A percentile compares a stretch with the other conserved stretches of the same genome.
phyloP scores from a whole-genome alignment of 2,113 vertebrate species.

The Silurus glanis region DNA sequence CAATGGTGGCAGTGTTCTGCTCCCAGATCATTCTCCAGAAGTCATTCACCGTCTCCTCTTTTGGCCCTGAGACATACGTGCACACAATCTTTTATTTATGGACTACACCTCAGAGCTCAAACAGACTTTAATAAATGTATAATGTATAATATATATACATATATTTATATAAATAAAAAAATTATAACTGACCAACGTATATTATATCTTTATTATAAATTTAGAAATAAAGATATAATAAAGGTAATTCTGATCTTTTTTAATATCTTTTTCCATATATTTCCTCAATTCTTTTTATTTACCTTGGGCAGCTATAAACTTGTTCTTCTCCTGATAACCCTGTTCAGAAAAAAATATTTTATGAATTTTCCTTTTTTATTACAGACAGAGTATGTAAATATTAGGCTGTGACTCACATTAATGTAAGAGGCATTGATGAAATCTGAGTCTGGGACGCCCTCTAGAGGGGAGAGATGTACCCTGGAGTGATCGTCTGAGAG shows the following conservation, averaged over 20 bases:
- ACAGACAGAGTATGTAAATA: background rate
- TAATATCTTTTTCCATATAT: background rate
- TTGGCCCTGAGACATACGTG: slow-evolving; percentile 81
- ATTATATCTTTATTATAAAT: too few species aligned
- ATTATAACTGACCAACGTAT: too few species aligned
- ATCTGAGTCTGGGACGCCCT: slow-evolving; percentile 97
- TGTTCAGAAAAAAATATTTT: slow-evolving; percentile 53
- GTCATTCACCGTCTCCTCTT: slow-evolving; percentile 97
- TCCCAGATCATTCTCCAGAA: slow-evolving; percentile 99
- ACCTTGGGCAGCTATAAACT: slow-evolving; percentile 99
- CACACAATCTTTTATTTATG: background rate
- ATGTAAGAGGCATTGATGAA: slow-evolving; percentile 98
- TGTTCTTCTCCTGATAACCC: slow-evolving; percentile 99
- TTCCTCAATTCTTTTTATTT: slow-evolving; percentile 38
- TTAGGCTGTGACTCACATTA: slow-evolving; percentile 81
- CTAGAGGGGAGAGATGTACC: slow-evolving; percentile 89
- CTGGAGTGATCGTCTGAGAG: slow-evolving; percentile 92
- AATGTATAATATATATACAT: too few species aligned
- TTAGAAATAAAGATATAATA: background rate
- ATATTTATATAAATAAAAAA: too few species aligned
- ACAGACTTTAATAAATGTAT: too few species aligned
- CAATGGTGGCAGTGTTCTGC: slow-evolving; percentile 96
- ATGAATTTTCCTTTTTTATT: background rate
- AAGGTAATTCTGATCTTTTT: background rate
- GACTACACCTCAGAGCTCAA: background rate